Conservation (phyloP, 2,888 invertebrate genomes). For the Drosophila koepferae region DNA sequence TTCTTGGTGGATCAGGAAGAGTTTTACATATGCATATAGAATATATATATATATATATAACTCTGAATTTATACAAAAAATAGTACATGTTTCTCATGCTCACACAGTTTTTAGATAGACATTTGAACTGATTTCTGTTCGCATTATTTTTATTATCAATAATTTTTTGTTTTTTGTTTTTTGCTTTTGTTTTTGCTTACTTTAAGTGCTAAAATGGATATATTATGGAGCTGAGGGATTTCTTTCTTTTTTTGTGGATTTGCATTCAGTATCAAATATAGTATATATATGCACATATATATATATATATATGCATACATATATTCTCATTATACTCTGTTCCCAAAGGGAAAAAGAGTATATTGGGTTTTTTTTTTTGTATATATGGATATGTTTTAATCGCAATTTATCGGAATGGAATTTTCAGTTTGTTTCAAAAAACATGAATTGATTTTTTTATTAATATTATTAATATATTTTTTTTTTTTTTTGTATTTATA, state of each 20-base stretch:
- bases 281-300: neutral
- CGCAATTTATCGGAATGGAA: slow-evolving; percentile 45
- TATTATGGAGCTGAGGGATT: slow-evolving; percentile 17
- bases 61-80: slow-evolving; percentile 23
- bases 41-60: neutral
- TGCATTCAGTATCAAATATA: slow-evolving; percentile 7
- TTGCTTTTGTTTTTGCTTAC: neutral
- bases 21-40: slow-evolving; percentile 18
- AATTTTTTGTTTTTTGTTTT: neutral
- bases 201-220: neutral
- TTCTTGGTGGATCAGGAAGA: slow-evolving; percentile 43
- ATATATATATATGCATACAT: neutral
- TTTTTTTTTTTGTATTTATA: slow-evolving; percentile 3
- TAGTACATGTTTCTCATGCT: neutral
- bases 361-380: neutral
- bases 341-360: no score
- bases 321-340: neutral
- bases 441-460: neutral
- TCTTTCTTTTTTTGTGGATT: neutral
- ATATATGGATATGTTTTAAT: slow-evolving; percentile 51
- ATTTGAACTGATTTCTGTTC: slow-evolving; percentile 13
- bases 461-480: neutral
- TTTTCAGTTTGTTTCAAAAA: slow-evolving; percentile 26
- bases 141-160: neutral
- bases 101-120: neutral